Base-by-base conservation (phyloP, 2,797 vertebrate species). In the Peromyscus eremicus region DNA sequence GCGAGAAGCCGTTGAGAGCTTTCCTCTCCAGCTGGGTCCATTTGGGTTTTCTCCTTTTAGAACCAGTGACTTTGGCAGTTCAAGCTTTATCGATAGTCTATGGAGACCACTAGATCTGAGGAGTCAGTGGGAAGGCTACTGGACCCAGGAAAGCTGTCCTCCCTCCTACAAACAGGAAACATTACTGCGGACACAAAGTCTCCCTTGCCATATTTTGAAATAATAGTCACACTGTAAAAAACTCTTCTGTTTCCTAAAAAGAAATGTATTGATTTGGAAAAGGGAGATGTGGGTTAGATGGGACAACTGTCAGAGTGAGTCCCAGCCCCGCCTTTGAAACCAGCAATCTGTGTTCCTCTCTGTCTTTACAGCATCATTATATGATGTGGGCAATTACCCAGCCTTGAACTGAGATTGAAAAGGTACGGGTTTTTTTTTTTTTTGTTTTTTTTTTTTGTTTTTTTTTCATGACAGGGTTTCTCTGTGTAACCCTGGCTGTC, bases 31-130 rank as follows among this genome's bases (percentile, higher is more conserved):
- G 90, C 79, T 89, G 66, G 60, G 32, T 40, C 94, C 73, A 86
- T 76, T 92, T 97, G 62, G 62, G 34, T 68, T 96, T 96, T 91
- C 66, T 43, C 55, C 73, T 92, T 89, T 83, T 14, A 92, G 68
- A 93, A 96, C 94, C 8, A 62, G 34, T 75, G 66, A 17, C 40
- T 27, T 82, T 6, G 62, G 29, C 1, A 75, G 79, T 60, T 27
- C 0, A 4, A 43, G 64, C 4, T 52, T 90, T 80, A 75, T 40
- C 19, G 34, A 46, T 5, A 37, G 76, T n/a, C 32, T 71, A 12
- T 57, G 49, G 52, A 64, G 2, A 46, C 76, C 27, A 11, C 1
- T 91, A 88, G 60, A 90, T 88, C 80, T 46, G 86, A 89, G 83
- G 68, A 62, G 62, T 85, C n/a, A 6, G 0, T 6, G n/a, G 43